A percentile compares a stretch with the other conserved stretches of the same genome.
These are phyloP conservation scores for Sternotherus odoratus DNA, from an alignment of 2,797 vertebrate species.

Conservation along the genomic window DNA sequence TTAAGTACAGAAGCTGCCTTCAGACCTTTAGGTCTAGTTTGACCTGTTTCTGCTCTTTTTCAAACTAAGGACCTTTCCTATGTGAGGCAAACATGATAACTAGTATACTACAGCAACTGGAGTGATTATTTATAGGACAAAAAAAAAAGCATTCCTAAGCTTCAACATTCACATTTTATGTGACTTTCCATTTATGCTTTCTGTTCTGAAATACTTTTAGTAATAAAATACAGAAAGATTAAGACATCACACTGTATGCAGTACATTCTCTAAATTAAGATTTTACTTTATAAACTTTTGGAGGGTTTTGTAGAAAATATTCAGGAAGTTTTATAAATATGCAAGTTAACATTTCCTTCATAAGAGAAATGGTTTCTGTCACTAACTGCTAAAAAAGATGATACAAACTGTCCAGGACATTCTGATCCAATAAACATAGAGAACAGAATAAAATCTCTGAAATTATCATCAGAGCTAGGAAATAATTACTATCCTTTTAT, in stretches of 20 bases:
- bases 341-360: conserved; percentile 51
- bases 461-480: neutral
- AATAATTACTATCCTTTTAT: neutral
- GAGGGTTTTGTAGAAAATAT: neutral
- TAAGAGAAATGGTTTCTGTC: conserved; percentile 38
- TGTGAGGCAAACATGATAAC: rapidly evolving
- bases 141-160: neutral
- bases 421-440: neutral
- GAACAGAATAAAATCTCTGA: neutral
- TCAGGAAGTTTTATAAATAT: conserved; percentile 47
- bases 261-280: neutral
- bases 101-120: rapidly evolving
- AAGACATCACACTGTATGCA: neutral
- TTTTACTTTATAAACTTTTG: neutral
- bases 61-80: neutral
- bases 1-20: neutral
- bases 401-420: conserved; percentile 22
- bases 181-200: neutral
- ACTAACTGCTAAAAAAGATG: conserved; percentile 42
- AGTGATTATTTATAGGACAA: rapidly evolving
- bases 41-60: neutral
- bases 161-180: neutral
- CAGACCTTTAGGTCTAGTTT: rapidly evolving
- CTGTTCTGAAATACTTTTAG: neutral
- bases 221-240: neutral